phyloP scores from a whole-genome alignment of 1,140 invertebrate species.

The Euschistus heros region DNA sequence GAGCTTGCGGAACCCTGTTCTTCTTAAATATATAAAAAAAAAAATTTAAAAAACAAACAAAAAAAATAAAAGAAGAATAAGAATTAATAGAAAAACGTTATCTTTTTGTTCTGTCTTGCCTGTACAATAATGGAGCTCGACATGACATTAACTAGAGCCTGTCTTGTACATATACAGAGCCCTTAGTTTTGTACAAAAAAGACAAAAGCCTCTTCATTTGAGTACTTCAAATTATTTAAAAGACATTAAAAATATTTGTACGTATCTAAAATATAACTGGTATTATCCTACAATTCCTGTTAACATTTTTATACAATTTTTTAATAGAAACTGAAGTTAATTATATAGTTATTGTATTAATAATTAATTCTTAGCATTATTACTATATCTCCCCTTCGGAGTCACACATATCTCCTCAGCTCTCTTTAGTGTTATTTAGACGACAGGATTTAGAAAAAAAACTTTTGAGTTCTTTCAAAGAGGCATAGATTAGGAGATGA shows the following conservation, averaged over 20 bases:
- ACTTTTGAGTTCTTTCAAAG: slow-evolving; percentile 6
- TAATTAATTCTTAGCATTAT: slow-evolving; percentile 9
- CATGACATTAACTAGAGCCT: slow-evolving; percentile 6
- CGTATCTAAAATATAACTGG: slow-evolving; percentile 7
- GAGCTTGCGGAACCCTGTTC: slow-evolving; percentile 6
- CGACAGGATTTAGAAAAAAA: slow-evolving; percentile 1
- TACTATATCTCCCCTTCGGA: slow-evolving; percentile 6
- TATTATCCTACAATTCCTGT: slow-evolving; percentile 8
- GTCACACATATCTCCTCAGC: slow-evolving; percentile 12
- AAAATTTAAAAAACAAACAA: background rate
- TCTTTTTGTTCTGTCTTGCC: slow-evolving; percentile 6
- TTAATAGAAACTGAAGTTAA: slow-evolving; percentile 6
- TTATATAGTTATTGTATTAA: slow-evolving; percentile 6
- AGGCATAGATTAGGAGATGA: background rate
- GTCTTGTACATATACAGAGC: slow-evolving; percentile 3
- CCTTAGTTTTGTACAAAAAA: slow-evolving; percentile 10
- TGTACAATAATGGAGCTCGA: slow-evolving; percentile 7
- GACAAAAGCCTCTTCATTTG: slow-evolving; percentile 13
- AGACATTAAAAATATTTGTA: slow-evolving; percentile 6
- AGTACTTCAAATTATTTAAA: slow-evolving; percentile 5
- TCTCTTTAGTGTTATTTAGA: slow-evolving; percentile 10
- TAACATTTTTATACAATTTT: slow-evolving; percentile 7
- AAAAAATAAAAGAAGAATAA: background rate
- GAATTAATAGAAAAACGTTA: background rate
- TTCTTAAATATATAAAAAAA: background rate